These are phyloP conservation scores for Corythornis leucogaster DNA, from an alignment of 2,797 vertebrate species.

Conservation along the genomic window DNA sequence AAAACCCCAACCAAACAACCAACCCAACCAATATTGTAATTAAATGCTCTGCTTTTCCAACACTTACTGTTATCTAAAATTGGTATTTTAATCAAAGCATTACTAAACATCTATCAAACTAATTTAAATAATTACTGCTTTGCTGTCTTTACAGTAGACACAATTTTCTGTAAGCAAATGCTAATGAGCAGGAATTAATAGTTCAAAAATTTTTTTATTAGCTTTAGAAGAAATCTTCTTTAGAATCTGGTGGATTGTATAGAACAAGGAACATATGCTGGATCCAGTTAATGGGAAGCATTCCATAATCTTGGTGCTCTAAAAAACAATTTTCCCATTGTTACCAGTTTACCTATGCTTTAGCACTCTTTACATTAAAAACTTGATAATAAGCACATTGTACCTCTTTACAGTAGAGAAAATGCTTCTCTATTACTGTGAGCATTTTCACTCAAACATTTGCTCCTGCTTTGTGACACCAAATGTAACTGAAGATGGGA, in stretches of 20 bases:
- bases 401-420: background rate
- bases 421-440: background rate
- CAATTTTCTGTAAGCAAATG: conserved; percentile 58
- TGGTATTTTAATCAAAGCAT: conserved; percentile 55
- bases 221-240: conserved; percentile 20
- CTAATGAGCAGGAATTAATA: conserved; percentile 38
- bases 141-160: conserved; percentile 51
- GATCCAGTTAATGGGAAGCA: background rate
- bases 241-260: background rate
- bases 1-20: background rate
- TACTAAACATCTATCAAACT: conserved; percentile 45
- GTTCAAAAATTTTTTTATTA: conserved; percentile 12
- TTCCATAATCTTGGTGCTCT: background rate
- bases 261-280: background rate
- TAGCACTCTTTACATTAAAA: background rate
- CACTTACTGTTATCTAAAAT: conserved; percentile 33
- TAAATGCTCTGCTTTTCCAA: background rate
- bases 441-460: conserved; percentile 4
- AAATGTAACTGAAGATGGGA: background rate
- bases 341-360: background rate
- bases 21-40: background rate
- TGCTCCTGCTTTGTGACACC: background rate
- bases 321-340: background rate
- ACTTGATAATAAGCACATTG: background rate
- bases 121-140: conserved; percentile 60